These are phyloP conservation scores for Onychostruthus taczanowskii DNA, from an alignment of 2,113 vertebrate species.

Conservation along the genomic window DNA sequence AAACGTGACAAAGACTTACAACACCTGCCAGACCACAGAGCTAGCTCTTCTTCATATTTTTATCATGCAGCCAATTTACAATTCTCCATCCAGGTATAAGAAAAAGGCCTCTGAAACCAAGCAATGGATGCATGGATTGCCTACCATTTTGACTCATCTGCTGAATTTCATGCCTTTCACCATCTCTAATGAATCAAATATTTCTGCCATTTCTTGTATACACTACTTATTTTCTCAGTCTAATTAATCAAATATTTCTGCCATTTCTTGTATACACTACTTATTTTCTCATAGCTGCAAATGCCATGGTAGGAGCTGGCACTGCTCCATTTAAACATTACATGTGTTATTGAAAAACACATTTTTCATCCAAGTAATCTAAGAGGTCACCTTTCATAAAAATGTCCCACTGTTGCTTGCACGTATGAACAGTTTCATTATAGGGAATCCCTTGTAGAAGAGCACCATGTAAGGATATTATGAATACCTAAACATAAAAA, in stretches of 20 bases:
- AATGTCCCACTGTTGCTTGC: not conserved
- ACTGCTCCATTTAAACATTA: not conserved
- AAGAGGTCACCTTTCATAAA: not conserved
- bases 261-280: not conserved
- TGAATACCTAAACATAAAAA: constrained; percentile 15
- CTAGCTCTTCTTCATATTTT: not conserved
- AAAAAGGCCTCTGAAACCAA: not conserved
- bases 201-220: constrained; percentile 10
- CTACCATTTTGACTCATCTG: not conserved
- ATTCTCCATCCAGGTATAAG: not conserved
- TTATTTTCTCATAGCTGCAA: constrained; percentile 26
- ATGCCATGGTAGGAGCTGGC: not conserved
- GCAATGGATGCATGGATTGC: not conserved
- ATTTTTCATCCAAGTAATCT: not conserved
- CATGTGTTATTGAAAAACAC: not conserved
- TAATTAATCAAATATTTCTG: constrained; percentile 41
- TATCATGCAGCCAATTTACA: not conserved
- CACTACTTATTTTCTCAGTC: not conserved
- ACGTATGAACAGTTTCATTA: not conserved
- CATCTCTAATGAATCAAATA: constrained; percentile 14
- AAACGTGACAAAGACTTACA: not conserved
- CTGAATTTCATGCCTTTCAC: not conserved
- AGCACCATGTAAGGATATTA: not conserved
- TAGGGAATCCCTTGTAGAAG: not conserved
- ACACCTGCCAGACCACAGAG: not conserved